Percentiles rank a stretch among this genome's conserved stretches.
Conservation (phyloP, 2,797 vertebrate species). For the Thripadectes ignobilis region DNA sequence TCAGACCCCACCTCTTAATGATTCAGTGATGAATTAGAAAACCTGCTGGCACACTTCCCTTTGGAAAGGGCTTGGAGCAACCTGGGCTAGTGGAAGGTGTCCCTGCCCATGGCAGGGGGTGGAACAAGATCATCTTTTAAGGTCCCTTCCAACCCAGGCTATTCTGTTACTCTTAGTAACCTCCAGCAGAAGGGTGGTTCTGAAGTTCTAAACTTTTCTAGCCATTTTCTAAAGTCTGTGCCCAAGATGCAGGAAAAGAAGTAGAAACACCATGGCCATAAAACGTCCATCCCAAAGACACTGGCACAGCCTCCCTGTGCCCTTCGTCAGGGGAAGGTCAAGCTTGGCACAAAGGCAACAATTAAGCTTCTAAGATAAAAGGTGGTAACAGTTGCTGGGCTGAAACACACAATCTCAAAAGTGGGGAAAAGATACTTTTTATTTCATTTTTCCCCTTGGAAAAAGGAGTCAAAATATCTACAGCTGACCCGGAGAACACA, state of each 20-base stretch:
- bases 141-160: neutral
- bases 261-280: neutral
- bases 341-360: neutral
- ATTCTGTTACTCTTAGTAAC: neutral
- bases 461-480: neutral
- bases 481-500: neutral
- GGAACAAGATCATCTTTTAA: neutral
- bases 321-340: neutral
- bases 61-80: neutral
- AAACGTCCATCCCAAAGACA: neutral
- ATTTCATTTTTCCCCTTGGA: accelerated
- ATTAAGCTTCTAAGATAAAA: neutral
- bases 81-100: neutral
- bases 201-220: neutral
- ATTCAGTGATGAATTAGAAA: accelerated
- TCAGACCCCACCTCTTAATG: neutral
- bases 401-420: neutral
- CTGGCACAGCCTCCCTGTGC: neutral
- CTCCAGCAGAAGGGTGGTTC: neutral
- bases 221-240: neutral
- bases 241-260: neutral
- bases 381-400: neutral
- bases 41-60: neutral
- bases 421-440: neutral
- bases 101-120: neutral